Conservation (phyloP, 2,888 invertebrate species). For the Prosapia bicincta region DNA sequence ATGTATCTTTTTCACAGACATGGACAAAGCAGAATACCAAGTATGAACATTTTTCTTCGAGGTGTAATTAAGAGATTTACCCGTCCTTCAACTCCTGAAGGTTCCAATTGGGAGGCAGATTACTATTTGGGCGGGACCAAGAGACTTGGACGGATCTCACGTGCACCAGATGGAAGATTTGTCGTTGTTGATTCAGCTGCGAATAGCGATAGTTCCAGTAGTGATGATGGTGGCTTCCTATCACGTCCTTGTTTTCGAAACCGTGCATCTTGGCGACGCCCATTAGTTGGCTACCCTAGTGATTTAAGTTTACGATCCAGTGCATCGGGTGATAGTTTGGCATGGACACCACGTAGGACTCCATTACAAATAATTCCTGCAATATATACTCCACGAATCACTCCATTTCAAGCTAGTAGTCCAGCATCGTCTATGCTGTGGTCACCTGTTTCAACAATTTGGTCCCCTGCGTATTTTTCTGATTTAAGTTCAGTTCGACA, state of each 20-base stretch:
- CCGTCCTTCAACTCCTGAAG: conserved; percentile 27
- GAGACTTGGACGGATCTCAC: conserved; percentile 63
- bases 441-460: conserved; percentile 54
- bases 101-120: conserved; percentile 32
- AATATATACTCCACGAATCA: conserved; percentile 45
- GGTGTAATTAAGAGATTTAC: conserved; percentile 34
- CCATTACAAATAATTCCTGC: conserved; percentile 41
- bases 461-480: conserved; percentile 71
- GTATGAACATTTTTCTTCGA: conserved; percentile 52
- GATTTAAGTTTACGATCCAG: conserved; percentile 54
- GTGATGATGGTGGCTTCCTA: conserved; percentile 83
- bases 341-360: conserved; percentile 30
- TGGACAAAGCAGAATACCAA: conserved; percentile 94
- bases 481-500: conserved; percentile 82
- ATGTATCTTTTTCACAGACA: conserved; percentile 57
- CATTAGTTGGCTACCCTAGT: conserved; percentile 62
- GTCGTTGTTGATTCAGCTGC: conserved; percentile 58
- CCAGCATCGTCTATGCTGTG: conserved; percentile 63
- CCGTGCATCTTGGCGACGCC: conserved; percentile 61
- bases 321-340: conserved; percentile 33
- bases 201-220: conserved; percentile 59
- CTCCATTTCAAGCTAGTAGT: conserved; percentile 52
- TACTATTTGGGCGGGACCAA: conserved; percentile 35
- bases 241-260: conserved; percentile 53
- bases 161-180: conserved; percentile 72